Percentiles rank a stretch among this genome's conserved stretches.
These are phyloP conservation scores for Anableps anableps DNA, from an alignment of 2,797 vertebrate species.

Conservation along the genomic window DNA sequence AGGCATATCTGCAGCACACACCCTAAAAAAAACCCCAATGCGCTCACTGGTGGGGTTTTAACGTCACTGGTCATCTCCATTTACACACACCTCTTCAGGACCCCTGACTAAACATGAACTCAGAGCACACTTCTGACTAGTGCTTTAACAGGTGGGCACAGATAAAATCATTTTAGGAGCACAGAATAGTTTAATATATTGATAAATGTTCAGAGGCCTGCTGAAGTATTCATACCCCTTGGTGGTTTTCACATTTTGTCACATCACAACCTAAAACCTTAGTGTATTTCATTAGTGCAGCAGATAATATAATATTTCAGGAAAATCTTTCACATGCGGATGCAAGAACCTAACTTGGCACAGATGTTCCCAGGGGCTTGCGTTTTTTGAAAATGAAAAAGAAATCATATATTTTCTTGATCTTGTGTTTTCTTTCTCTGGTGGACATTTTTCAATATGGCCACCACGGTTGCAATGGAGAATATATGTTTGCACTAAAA, in stretches of 20 bases:
- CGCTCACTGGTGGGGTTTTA: constrained; percentile 64
- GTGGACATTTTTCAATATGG: too few relatives aligned
- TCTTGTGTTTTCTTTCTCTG: too few relatives aligned
- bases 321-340: not conserved
- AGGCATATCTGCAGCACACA: constrained; percentile 51
- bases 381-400: too few relatives aligned
- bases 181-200: not conserved
- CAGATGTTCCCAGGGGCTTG: not conserved
- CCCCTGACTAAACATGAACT: constrained; percentile 40
- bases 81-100: constrained; percentile 59
- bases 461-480: too few relatives aligned
- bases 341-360: not conserved
- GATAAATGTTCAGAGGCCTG: not conserved
- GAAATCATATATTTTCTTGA: too few relatives aligned
- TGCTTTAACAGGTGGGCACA: not conserved
- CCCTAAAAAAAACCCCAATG: constrained; percentile 30
- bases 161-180: not conserved
- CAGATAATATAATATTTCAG: not conserved
- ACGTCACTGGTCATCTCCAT: constrained; percentile 48
- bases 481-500: too few relatives aligned
- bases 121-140: not conserved
- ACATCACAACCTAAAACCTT: not conserved
- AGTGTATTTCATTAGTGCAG: not conserved
- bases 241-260: not conserved
- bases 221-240: not conserved